A percentile compares a stretch with the other conserved stretches of the same genome.
Conservation (phyloP, 2,113 vertebrate species). For the Microcebus murinus region DNA sequence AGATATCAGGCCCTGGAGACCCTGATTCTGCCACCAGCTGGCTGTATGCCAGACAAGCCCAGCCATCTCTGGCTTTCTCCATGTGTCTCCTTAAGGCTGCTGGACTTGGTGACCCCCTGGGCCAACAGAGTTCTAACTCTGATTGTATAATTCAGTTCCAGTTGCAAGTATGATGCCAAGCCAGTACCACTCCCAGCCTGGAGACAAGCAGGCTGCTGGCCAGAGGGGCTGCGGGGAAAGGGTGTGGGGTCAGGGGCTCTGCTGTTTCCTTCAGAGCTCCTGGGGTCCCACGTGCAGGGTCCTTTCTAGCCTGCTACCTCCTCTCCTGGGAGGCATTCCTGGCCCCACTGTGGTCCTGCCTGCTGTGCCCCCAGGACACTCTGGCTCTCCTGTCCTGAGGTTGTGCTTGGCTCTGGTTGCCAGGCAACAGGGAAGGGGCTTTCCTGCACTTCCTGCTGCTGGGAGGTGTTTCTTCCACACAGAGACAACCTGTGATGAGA, state of each 20-base stretch:
- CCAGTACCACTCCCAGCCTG: not conserved
- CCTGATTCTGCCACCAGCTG: not conserved
- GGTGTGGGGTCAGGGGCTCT: not conserved
- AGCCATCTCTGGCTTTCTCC: not conserved
- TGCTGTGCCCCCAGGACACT: not conserved
- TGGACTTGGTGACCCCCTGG: not conserved
- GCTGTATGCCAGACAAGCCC: not conserved
- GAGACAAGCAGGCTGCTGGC: not conserved
- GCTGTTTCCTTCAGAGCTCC: not conserved
- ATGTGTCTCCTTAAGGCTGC: not conserved
- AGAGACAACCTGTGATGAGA: not conserved
- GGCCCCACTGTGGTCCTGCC: not conserved
- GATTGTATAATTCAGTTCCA: not conserved
- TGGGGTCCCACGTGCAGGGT: not conserved
- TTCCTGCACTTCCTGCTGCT: not conserved
- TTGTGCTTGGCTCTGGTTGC: conserved; percentile 39
- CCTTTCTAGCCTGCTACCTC: not conserved
- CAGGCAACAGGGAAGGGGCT: conserved; percentile 5
- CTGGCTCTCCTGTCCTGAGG: not conserved
- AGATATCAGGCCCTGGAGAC: not conserved
- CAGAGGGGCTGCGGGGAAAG: not conserved
- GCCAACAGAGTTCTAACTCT: not conserved
- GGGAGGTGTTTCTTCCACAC: not conserved
- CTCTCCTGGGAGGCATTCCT: not conserved
- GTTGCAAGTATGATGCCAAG: not conserved